phyloP scores from a whole-genome alignment of 2,888 invertebrate species.

The Rosalia funebris region DNA sequence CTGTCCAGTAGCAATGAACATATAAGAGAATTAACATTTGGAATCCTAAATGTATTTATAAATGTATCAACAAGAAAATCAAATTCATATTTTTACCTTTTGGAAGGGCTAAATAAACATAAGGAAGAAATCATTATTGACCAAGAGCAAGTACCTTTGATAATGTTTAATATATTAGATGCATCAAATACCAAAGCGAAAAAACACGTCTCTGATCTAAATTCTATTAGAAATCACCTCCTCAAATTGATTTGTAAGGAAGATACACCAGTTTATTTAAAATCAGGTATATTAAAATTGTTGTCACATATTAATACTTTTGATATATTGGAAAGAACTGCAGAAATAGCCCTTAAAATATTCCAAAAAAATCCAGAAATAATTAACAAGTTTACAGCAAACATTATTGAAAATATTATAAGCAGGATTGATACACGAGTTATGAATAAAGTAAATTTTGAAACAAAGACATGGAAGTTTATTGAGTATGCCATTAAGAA shows the following conservation, averaged over 20 bases:
- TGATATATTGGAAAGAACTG: slow-evolving; percentile 52
- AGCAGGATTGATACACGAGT: slow-evolving; percentile 50
- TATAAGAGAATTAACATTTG: slow-evolving; percentile 31
- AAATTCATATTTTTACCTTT: slow-evolving; percentile 28
- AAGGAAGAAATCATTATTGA: slow-evolving; percentile 72
- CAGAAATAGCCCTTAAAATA: slow-evolving; percentile 47
- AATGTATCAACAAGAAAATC: slow-evolving; percentile 24
- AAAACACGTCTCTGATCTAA: slow-evolving; percentile 47
- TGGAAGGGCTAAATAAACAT: slow-evolving; percentile 43
- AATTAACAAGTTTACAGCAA: slow-evolving; percentile 46
- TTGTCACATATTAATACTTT: slow-evolving; percentile 54
- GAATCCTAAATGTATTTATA: slow-evolving; percentile 30
- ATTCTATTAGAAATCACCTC: slow-evolving; percentile 51
- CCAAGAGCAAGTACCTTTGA: slow-evolving; percentile 72
- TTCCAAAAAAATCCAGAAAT: slow-evolving; percentile 40
- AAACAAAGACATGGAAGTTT: slow-evolving; percentile 68
- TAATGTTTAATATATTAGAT: slow-evolving; percentile 71
- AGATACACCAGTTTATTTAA: slow-evolving; percentile 63
- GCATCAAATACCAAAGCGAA: slow-evolving; percentile 57
- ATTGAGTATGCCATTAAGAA: slow-evolving; percentile 68
- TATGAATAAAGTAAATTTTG: slow-evolving; percentile 43
- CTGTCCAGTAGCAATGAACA: slow-evolving; percentile 26
- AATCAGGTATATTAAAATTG: slow-evolving; percentile 60
- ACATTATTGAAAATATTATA: slow-evolving; percentile 49
- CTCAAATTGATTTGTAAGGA: slow-evolving; percentile 60